phyloP scores from a whole-genome alignment of 2,888 invertebrate species.

The Ophioninae sp. region DNA sequence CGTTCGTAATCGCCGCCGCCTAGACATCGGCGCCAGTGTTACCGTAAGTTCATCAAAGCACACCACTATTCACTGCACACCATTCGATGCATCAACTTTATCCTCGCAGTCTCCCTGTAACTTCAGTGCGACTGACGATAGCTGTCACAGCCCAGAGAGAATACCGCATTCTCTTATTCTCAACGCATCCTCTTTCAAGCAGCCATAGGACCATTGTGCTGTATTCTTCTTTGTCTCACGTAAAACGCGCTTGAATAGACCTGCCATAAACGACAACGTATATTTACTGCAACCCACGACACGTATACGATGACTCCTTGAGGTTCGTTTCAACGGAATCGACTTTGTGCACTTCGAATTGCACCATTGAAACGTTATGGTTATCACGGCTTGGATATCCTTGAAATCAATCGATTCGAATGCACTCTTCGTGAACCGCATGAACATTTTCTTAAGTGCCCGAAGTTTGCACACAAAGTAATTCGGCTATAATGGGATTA shows the following conservation, averaged over 20 bases:
- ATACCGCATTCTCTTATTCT: constrained; percentile 52
- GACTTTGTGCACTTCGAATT: not conserved
- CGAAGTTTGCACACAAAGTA: not conserved
- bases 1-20: constrained; percentile 34
- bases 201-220: constrained; percentile 41
- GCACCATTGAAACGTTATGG: not conserved
- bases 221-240: constrained; percentile 42
- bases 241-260: constrained; percentile 34
- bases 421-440: not conserved
- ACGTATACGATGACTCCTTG: not conserved
- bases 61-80: constrained; percentile 46
- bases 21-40: constrained; percentile 20
- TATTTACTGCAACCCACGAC: constrained; percentile 23
- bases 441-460: constrained; percentile 20
- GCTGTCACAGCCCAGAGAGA: constrained; percentile 47
- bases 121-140: constrained; percentile 52
- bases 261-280: constrained; percentile 4
- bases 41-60: constrained; percentile 50
- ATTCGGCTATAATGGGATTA: not conserved
- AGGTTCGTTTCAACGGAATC: not conserved
- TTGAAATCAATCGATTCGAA: constrained; percentile 2
- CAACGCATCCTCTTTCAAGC: constrained; percentile 33
- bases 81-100: constrained; percentile 35
- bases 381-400: not conserved
- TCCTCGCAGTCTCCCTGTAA: constrained; percentile 26